Percentiles rank a stretch among this genome's conserved stretches.
phyloP scores from a whole-genome alignment of 2,797 vertebrate genomes.

The Sebastes matsubarae region DNA sequence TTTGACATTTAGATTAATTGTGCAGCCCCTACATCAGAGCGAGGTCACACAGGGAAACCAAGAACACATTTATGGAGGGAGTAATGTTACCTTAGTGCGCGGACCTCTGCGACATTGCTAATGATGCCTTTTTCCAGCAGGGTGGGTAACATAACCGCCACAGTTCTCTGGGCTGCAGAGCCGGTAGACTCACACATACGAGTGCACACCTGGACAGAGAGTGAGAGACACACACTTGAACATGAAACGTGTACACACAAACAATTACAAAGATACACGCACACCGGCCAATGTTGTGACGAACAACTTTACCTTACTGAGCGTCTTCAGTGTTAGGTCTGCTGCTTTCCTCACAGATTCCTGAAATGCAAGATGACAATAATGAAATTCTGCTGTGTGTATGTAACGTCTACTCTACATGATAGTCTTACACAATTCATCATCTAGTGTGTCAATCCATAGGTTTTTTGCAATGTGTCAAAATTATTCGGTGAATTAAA shows the following conservation, averaged over 20 bases:
- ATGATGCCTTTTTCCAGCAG: slow-evolving; percentile 96
- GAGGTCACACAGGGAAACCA: neutral
- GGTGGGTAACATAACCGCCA: slow-evolving; percentile 91
- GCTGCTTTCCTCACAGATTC: slow-evolving; percentile 97
- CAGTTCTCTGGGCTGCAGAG: slow-evolving; percentile 88
- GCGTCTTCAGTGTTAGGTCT: slow-evolving; percentile 94
- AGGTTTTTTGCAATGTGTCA: neutral
- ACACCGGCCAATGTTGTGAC: neutral
- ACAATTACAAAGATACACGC: neutral
- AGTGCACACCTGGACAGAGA: slow-evolving; percentile 88
- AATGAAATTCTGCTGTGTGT: neutral
- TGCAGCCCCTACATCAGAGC: neutral
- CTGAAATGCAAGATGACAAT: slow-evolving; percentile 73
- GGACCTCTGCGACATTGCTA: slow-evolving; percentile 93
- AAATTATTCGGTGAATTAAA: neutral
- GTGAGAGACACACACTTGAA: neutral
- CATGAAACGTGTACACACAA: neutral
- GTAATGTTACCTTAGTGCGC: slow-evolving; percentile 89
- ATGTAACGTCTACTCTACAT: neutral
- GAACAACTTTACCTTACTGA: slow-evolving; percentile 91
- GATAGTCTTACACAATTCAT: neutral
- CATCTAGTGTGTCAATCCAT: neutral
- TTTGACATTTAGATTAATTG: too few relatives aligned
- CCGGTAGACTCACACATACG: slow-evolving; percentile 95
- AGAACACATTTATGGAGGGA: neutral